A percentile compares a stretch with the other conserved stretches of the same genome.
Evolutionary conservation across 1,140 invertebrate species (phyloP).

Genomic region (Manduca sexta): DNA sequence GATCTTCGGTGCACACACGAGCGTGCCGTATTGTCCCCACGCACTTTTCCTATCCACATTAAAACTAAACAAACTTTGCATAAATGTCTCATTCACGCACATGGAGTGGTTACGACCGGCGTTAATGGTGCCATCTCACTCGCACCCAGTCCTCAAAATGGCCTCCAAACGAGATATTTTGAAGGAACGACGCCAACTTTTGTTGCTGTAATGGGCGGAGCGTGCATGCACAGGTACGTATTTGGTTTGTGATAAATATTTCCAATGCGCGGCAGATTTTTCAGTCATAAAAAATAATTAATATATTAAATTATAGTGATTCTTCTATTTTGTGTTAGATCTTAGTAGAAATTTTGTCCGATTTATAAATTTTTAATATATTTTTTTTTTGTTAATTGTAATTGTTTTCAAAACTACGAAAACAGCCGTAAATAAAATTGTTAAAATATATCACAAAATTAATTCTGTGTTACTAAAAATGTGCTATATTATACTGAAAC

Average conservation of each 20-base stretch:
- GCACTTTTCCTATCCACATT: conserved; percentile 44
- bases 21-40: conserved; percentile 34
- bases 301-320: too few relatives aligned
- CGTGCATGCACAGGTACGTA: conserved; percentile 51
- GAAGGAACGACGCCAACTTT: conserved; percentile 68
- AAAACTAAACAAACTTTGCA: conserved; percentile 67
- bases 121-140: conserved; percentile 44
- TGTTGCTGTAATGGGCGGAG: conserved; percentile 71
- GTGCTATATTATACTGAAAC: too few relatives aligned
- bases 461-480: too few relatives aligned
- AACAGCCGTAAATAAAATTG: too few relatives aligned
- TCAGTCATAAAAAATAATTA: background rate
- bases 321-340: too few relatives aligned
- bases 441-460: too few relatives aligned
- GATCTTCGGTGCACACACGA: conserved; percentile 25
- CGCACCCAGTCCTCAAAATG: conserved; percentile 66
- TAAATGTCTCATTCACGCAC: conserved; percentile 69
- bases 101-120: conserved; percentile 31
- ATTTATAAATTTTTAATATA: too few relatives aligned
- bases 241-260: conserved; percentile 24
- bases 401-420: too few relatives aligned
- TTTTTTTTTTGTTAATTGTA: too few relatives aligned
- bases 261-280: background rate
- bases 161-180: conserved; percentile 72
- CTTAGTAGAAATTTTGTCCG: too few relatives aligned